Conservation (phyloP, 2,113 vertebrate genomes). For the Odocoileus virginianus region DNA sequence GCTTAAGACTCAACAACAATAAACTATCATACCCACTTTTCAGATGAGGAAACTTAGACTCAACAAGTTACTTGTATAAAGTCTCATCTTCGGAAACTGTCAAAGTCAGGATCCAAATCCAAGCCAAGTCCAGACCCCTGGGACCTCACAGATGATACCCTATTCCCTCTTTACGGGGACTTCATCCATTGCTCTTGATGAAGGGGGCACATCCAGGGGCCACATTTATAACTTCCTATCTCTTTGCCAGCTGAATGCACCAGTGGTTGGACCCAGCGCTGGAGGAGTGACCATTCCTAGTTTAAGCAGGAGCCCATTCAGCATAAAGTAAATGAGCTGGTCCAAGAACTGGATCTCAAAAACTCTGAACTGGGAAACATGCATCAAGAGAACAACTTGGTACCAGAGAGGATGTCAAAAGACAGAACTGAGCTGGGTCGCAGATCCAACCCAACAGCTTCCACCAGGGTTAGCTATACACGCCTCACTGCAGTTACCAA, state of each 20-base stretch:
- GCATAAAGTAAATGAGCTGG: not conserved
- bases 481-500: no score
- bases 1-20: not conserved
- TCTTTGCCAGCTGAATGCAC: not conserved
- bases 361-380: not conserved
- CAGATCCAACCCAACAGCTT: not conserved
- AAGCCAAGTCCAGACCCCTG: not conserved
- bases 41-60: not conserved
- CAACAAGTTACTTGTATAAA: not conserved
- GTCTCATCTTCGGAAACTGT: not conserved
- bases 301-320: not conserved
- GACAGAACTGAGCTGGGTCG: not conserved
- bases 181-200: not conserved
- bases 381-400: not conserved
- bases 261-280: no score
- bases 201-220: fast-evolving
- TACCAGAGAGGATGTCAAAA: not conserved
- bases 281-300: not conserved
- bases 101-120: not conserved
- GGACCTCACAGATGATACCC: fast-evolving
- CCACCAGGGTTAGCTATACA: not conserved
- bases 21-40: not conserved
- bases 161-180: not conserved
- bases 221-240: not conserved
- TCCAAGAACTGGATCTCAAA: not conserved